A percentile compares a stretch with the other conserved stretches of the same genome.
Evolutionary conservation across 2,113 vertebrate genomes (phyloP).

Genomic region (Pheucticus melanocephalus): DNA sequence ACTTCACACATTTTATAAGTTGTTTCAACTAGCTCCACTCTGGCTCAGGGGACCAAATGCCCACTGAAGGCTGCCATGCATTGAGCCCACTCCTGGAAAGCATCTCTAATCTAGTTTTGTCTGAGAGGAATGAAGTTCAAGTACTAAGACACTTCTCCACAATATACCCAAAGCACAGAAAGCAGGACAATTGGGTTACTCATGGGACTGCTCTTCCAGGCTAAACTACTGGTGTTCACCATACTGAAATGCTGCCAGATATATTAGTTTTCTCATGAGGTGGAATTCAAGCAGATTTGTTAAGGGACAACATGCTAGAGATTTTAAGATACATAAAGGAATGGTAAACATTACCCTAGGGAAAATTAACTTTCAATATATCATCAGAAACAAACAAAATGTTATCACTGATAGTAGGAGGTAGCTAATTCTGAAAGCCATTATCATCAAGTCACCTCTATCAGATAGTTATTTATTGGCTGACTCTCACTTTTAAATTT

Average conservation of each 20-base stretch:
- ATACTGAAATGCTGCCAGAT: neutral
- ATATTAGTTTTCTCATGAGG: neutral
- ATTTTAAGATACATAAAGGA: neutral
- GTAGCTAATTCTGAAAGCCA: neutral
- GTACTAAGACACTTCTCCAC: neutral
- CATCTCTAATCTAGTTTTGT: neutral
- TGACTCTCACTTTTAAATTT: neutral
- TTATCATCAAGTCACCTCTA: neutral
- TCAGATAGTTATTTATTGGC: neutral
- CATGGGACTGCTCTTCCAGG: neutral
- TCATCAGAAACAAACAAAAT: neutral
- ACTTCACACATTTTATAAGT: neutral
- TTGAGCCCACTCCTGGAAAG: neutral
- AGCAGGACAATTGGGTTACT: neutral
- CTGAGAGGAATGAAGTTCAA: neutral
- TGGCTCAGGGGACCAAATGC: neutral
- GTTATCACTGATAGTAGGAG: neutral
- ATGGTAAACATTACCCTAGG: accelerated
- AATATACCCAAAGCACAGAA: neutral
- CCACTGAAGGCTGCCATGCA: neutral
- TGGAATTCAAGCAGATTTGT: neutral
- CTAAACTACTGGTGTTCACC: neutral
- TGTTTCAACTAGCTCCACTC: neutral
- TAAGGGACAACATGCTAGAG: neutral
- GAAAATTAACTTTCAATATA: neutral